phyloP scores from a whole-genome alignment of 2,797 vertebrate species.

The Sylvia borin region DNA sequence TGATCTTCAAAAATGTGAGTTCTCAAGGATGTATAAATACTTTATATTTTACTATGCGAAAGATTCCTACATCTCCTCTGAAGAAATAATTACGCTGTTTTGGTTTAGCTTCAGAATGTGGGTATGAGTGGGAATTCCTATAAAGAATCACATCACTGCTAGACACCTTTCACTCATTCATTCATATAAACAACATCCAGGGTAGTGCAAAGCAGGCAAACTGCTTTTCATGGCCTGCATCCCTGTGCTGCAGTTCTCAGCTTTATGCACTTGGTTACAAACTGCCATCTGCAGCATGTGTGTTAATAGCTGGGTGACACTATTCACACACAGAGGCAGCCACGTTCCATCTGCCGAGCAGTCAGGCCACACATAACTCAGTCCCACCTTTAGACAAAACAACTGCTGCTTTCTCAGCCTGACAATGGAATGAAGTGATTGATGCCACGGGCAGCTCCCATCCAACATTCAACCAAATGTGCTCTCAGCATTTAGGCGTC shows the following conservation, averaged over 20 bases:
- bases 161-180: neutral
- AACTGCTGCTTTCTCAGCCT: constrained; percentile 86
- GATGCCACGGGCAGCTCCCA: constrained; percentile 74
- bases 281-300: constrained; percentile 85
- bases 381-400: constrained; percentile 82
- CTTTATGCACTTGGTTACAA: constrained; percentile 85
- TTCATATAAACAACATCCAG: neutral
- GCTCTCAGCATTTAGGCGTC: constrained; percentile 45
- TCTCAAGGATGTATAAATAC: constrained; percentile 70
- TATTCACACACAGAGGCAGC: constrained; percentile 82
- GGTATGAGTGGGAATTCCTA: neutral
- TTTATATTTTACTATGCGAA: constrained; percentile 60
- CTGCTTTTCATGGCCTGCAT: constrained; percentile 21
- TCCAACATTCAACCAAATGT: constrained; percentile 66
- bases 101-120: constrained; percentile 36
- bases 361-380: constrained; percentile 83
- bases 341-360: constrained; percentile 86
- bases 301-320: constrained; percentile 85
- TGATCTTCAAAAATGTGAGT: constrained; percentile 42
- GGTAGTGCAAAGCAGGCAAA: neutral
- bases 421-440: constrained; percentile 80
- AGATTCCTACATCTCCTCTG: constrained; percentile 17
- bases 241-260: constrained; percentile 73
- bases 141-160: neutral
- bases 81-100: constrained; percentile 48